Base-by-base conservation (phyloP, 2,113 vertebrate species). In the Isichthys henryi region DNA sequence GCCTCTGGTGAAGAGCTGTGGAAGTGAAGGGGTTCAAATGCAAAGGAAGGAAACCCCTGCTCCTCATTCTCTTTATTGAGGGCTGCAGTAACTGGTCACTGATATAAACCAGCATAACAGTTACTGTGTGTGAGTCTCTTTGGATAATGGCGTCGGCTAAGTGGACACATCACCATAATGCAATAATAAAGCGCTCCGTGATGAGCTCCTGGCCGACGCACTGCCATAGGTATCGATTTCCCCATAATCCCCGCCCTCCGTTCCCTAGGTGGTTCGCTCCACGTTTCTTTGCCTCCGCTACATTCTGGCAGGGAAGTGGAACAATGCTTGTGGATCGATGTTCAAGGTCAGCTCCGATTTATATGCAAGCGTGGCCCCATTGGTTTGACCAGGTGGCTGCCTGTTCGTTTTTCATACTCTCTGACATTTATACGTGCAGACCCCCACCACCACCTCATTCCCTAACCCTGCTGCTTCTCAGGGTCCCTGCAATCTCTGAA, bases 341-440 rank as follows among this genome's bases (percentile, higher is more conserved):
- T 80, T 80, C 74, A 80, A 80, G 74, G 74, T 80, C 74, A 35
- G 35, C 35, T 80, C 13, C 74, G 4, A 39, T 80, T 80, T 80
- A 43, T 80, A 80, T 39, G 74, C 35, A 80, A 17, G 74, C 27
- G 74, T 80, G 74, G 74, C 74, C 48, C 46, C 46, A 50, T 50
- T 86, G n/a, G 83, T 23, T 10, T 31, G 48, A 50, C n/a, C 48
- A 19, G 74, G 83, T 27, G 83, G 45, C 83, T 27, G 48, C 45
- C 83, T 86, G 83, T 86, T 86, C 86, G 88, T 62, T 84, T 58
- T 83, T 87, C 84, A 88, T 83, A 62, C 56, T 39, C 48, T 74
- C 19, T 56, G 87, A 86, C 88, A 88, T 91, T 91, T 86, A 46
- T 46, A 88, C 27, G 45, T 86, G 56, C 80, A 1, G 0, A 90